Evolutionary conservation across 1,140 invertebrate genomes (phyloP).

Genomic region (Camponotus floridanus): DNA sequence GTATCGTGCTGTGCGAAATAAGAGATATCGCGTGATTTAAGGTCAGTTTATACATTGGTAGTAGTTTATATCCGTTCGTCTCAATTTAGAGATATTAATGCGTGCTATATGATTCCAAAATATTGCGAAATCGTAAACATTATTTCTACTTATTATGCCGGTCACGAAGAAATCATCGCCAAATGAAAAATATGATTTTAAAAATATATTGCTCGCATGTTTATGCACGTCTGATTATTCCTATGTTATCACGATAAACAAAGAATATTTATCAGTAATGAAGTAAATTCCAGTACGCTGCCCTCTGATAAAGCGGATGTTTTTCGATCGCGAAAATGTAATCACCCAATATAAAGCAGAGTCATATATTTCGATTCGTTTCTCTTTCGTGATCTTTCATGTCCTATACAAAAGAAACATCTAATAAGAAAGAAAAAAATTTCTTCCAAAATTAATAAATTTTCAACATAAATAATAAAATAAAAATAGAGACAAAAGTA

Average conservation of each 20-base stretch:
- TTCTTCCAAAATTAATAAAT: neutral
- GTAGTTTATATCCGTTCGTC: neutral
- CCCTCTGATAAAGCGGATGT: slow-evolving; percentile 14
- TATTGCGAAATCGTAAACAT: slow-evolving; percentile 27
- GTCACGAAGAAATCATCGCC: neutral
- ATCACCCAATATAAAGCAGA: neutral
- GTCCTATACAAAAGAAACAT: neutral
- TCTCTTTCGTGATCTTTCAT: neutral
- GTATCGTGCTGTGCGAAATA: slow-evolving; percentile 20
- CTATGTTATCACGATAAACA: slow-evolving; percentile 46
- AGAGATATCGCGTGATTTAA: slow-evolving; percentile 28
- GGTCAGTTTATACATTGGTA: neutral
- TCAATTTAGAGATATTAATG: slow-evolving; percentile 9
- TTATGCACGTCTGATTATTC: neutral
- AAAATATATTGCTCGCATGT: neutral
- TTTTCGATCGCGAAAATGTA: neutral
- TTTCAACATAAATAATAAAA: neutral
- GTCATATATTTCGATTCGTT: neutral
- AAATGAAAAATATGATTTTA: slow-evolving; percentile 24
- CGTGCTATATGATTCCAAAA: neutral
- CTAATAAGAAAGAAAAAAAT: neutral
- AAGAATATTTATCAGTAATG: slow-evolving; percentile 18
- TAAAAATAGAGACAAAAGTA: neutral
- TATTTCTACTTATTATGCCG: neutral
- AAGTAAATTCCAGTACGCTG: slow-evolving; percentile 6